A percentile compares a stretch with the other conserved stretches of the same genome.
These are phyloP conservation scores for Erinaceus europaeus DNA, from an alignment of 2,113 vertebrate genomes.

Conservation along the genomic window DNA sequence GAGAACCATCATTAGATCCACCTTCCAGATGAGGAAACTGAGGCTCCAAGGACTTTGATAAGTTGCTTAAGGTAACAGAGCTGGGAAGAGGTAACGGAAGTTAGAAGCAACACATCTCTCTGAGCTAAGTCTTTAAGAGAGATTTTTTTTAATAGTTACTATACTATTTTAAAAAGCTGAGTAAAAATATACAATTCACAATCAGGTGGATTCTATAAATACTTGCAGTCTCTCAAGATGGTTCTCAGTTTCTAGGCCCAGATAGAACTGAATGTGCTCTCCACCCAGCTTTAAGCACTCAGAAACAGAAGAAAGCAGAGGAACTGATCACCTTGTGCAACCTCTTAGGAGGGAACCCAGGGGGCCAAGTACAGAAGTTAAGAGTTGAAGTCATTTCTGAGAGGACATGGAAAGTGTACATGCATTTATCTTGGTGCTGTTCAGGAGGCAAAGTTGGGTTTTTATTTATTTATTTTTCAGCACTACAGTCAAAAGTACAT, in stretches of 20 bases:
- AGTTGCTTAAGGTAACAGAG: neutral
- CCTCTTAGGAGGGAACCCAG: no score
- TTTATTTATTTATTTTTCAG: neutral
- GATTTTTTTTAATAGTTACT: no score
- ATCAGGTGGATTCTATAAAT: neutral
- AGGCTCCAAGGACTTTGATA: neutral
- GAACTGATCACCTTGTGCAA: no score
- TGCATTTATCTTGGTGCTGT: neutral
- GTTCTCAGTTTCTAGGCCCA: neutral
- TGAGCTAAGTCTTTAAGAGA: neutral
- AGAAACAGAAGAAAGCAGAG: neutral
- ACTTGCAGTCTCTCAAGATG: neutral
- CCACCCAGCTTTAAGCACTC: neutral
- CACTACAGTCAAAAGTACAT: neutral
- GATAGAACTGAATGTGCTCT: neutral
- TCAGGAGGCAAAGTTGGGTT: neutral
- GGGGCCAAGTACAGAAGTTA: neutral
- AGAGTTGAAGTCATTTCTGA: neutral
- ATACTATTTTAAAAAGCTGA: neutral
- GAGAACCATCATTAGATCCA: neutral
- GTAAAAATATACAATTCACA: neutral
- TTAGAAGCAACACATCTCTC: neutral
- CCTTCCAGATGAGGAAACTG: neutral
- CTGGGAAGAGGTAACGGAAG: neutral
- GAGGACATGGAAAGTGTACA: neutral